Evolutionary conservation across 2,797 vertebrate genomes (phyloP), one percentile per base, ranked within the genome.

Genomic region (Hybognathus amarus): DNA sequence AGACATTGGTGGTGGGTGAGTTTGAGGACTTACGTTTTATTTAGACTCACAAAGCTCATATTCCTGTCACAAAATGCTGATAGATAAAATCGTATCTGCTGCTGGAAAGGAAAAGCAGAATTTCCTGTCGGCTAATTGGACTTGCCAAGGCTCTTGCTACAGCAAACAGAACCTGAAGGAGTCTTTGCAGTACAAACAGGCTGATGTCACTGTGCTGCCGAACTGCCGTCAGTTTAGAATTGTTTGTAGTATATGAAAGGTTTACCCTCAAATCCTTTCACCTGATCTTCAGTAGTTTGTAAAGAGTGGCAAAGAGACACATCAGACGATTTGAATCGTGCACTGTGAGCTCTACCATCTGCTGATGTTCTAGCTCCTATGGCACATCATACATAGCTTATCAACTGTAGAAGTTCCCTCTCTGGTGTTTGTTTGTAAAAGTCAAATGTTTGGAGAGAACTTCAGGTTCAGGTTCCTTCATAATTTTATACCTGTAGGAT

Each of bases 181-280:
- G 70, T 27, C 59, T 74, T n/a, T 63, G 52, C 40, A 36, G n/a
- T 40, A 42, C 13, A 27, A 45, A 38, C 64, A 78, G 11, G 45
- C 33, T 76, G 42, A 27, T 33, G 66, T 75, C 27, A 73, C 24
- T 15, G 61, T 77, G 63, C 8, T 70, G 61, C 38, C 83, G 38
- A 78, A 64, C 50, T 61, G 40, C 59, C 36, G 33, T 77, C 47
- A 63, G 42, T 30, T n/a, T n/a, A n/a, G 54, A 45, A 67, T 79
- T 68, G 33, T 77, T 77, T 79, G 74, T n/a, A 70, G 13, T 76
- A 63, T 36, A 61, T 59, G n/a, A 82, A 82, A 86, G 68, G 56
- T 52, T 88, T 68, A 85, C 52, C 61, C 40, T 64, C n/a, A 40
- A 74, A 66, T 79, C n/a, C 13, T 59, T 45, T 66, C 22, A 40